Evolutionary conservation across 2,888 invertebrate genomes (phyloP), one percentile per base, ranked within the genome.

Genomic region (Nebria brevicollis): DNA sequence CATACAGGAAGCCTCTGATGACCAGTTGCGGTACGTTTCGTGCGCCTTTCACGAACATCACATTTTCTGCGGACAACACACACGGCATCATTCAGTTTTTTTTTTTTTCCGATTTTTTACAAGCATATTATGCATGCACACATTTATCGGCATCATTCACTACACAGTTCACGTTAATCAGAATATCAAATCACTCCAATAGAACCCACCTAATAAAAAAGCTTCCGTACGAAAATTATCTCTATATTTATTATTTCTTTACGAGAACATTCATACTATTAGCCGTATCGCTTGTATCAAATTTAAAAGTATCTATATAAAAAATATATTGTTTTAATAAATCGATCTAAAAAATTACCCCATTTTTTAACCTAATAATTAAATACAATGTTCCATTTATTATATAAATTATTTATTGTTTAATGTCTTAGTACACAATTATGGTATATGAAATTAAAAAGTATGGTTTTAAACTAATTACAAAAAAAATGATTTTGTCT

Each of bases 41-140:
- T 10, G 85, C 84, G 20, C 88, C 87, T 84, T 83, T 86, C 73
- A 87, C 84, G 83, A 87, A 89, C 7, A 87, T 87, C 15, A 86
- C 87, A 74, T 83, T 82, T 85, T 70, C 75, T 87, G 87, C 87
- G 83, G 85, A 86, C 87, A 84, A 68, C 34, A 79, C 34, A 79
- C 5, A 34, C 70, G 26, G 26, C 80, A 41, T 82, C 77, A 66
- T 82, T 82, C 82, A 20, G n/a, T n/a, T n/a, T n/a, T n/a, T n/a
- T n/a, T n/a, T 66, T 42, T 8, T 77, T 54, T 54, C 54, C 13
- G 54, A 54, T 54, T 54, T 34, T 34, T 54, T 8, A 13, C 4
- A 54, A 54, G 8, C 54, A 54, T 54, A 11, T 54, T 54, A 54
- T 54, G 8, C 54, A 54, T 54, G 54, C 54, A 54, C 54, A 11